phyloP scores from a whole-genome alignment of 1,140 invertebrate genomes.

The Alviniconcha marisindica region DNA sequence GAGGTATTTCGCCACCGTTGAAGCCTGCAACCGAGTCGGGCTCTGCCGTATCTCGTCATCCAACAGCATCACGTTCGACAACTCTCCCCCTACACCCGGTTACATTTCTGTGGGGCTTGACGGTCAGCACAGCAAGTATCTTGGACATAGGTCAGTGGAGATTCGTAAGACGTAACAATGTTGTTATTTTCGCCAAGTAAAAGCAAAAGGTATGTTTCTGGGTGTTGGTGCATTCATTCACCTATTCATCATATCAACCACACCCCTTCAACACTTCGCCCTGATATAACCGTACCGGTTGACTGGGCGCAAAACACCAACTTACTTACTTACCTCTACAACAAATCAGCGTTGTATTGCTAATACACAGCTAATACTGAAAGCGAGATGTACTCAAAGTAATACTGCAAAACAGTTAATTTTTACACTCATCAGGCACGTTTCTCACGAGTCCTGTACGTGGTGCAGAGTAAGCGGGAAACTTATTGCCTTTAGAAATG shows the following conservation, averaged over 20 bases:
- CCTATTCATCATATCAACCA: not conserved
- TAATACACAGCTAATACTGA: too few species aligned
- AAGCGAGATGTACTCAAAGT: too few species aligned
- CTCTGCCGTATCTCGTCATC: constrained; percentile 48
- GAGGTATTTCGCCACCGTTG: constrained; percentile 45
- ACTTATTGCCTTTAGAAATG: too few species aligned
- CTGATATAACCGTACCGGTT: not conserved
- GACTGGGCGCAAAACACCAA: not conserved
- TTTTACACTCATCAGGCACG: too few species aligned
- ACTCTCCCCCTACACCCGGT: constrained; percentile 51
- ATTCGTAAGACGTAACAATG: not conserved
- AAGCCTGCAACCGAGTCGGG: constrained; percentile 51
- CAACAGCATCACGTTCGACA: constrained; percentile 49
- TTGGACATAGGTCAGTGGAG: constrained; percentile 38
- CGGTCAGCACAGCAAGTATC: constrained; percentile 30
- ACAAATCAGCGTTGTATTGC: too few species aligned
- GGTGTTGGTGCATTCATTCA: too few species aligned
- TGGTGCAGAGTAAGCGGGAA: too few species aligned
- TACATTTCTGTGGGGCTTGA: constrained; percentile 35
- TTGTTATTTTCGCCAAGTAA: not conserved
- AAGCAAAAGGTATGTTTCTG: too few species aligned
- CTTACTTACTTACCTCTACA: too few species aligned
- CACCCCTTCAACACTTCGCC: not conserved
- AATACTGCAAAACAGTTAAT: too few species aligned
- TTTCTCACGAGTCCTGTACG: too few species aligned